phyloP scores from a whole-genome alignment of 30 jellyfish, hydroid and myxozoan species.

The Calvadosia cruxmelitensis region DNA sequence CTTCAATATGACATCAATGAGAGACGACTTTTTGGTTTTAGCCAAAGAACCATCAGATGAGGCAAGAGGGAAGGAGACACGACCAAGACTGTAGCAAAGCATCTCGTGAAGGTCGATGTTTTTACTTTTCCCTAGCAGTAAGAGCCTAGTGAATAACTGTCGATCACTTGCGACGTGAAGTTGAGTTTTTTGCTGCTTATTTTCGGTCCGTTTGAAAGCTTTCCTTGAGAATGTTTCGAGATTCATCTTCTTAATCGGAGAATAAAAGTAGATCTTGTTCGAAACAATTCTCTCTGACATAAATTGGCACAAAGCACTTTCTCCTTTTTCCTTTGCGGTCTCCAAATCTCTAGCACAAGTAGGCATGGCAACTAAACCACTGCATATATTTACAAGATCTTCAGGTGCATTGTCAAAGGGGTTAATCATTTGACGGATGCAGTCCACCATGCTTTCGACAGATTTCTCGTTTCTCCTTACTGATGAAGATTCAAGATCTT shows the following conservation, averaged over 20 bases:
- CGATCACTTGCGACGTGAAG: conserved; percentile 9
- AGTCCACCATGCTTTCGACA: conserved; percentile 2
- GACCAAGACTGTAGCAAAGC: too few relatives aligned
- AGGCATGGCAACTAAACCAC: conserved; percentile 29
- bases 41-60: conserved; percentile 16
- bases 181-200: conserved; percentile 4
- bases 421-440: conserved; percentile 6
- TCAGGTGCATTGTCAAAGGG: conserved; percentile 15
- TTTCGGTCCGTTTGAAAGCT: background rate
- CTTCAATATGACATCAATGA: conserved; percentile 1
- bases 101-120: too few relatives aligned
- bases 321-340: conserved; percentile 21
- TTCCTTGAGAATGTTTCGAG: conserved; percentile 9
- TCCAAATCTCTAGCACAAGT: conserved; percentile 9
- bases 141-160: too few relatives aligned
- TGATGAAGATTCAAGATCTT: conserved; percentile 19
- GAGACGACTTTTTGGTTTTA: conserved; percentile 8
- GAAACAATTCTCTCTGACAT: background rate
- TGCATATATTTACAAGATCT: conserved; percentile 14
- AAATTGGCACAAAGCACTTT: conserved; percentile 9
- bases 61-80: too few relatives aligned
- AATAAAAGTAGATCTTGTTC: conserved; percentile 16
- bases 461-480: background rate
- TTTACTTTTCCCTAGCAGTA: too few relatives aligned
- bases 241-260: conserved; percentile 2